Evolutionary conservation across 2,888 invertebrate genomes (phyloP), one percentile per base, ranked within the genome.

Genomic region (Trachelus tabidus): DNA sequence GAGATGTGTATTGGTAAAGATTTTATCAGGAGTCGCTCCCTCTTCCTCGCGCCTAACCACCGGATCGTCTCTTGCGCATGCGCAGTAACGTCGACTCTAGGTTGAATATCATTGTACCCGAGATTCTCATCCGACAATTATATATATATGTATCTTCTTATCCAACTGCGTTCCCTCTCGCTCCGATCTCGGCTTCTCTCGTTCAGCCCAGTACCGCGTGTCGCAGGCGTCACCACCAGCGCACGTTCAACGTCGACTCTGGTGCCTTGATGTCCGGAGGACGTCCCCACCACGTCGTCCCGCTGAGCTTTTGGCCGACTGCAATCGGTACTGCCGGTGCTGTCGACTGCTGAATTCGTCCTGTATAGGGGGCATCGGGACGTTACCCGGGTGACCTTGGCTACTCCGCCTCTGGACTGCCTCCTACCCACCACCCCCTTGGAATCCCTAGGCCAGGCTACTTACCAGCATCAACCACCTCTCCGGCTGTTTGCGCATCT

Each of bases 331-430:
- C 56, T 23, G 69, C 68, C 37, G 75, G 73, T 9, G 75, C 34
- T 68, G 79, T 76, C 76, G 80, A 77, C 79, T 79, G 76, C 80
- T 83, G 89, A 90, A 90, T 89, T 90, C 88, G 90, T 90, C 90
- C 90, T 89, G 90, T 88, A 89, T 90, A 91, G 90, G 90, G 91
- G 91, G 90, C 91, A 91, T 91, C 90, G 91, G 91, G 89, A 90
- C 91, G 90, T 91, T 91, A 90, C 90, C 91, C 91, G 91, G 89
- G 87, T 90, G 91, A 91, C 91, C 91, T 91, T 91, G 90, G 90
- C 87, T 89, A 88, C 69, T 78, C 83, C 84, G 79, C 83, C 81
- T 83, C 23, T 56, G 40, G 15, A 40, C 40, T 40, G 23, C 23
- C 56, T 56, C 23, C 56, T 56, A 23, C 56, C 56, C 56, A 56